Base-by-base conservation (phyloP, 2,113 vertebrate species). In the Periophthalmus modestus region DNA sequence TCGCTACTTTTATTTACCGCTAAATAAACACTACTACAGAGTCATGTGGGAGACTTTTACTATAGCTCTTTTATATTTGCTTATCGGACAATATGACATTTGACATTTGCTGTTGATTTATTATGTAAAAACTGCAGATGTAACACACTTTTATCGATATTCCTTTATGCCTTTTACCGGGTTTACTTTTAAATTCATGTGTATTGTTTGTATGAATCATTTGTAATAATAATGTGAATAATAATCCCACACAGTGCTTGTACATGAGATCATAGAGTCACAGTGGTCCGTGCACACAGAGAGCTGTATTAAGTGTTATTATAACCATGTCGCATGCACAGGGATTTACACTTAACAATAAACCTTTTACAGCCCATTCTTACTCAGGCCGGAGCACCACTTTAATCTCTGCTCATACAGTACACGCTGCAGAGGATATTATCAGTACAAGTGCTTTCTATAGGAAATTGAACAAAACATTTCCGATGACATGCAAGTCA, bases 301-400 rank as follows among this genome's bases (percentile, higher is more conserved):
- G 28, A 33, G 16, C 34, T 34, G 18, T 16, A 62, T 62, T 62
- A 62, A 62, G 57, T 33, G 24, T 28, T n/a, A 61, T 43, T 46
- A 65, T 58, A 0, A 16, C 33, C 34, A 81, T 78, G 63, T 81
- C 71, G 67, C 78, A 69, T 74, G 86, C 54, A 67, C 73, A 47
- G 68, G 86, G 78, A 85, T 87, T 89, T 85, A 73, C 66, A 78
- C 58, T 74, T 28, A 48, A 58, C 66, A 77, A 66, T 77, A 77
- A 87, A 80, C 59, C 73, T 72, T 86, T 83, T 78, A 73, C 47
- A 21, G 68, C 66, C 57, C 73, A 77, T 82, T 82, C 58, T 80
- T 54, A 47, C 80, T 47, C 43, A 66, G 6, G 68, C 74, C 78
- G 69, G 71, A 36, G 82, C 84, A 78, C 82, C 77, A 72, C 72